Conservation (phyloP, 2,888 invertebrate genomes). For the Smittia aterrima region DNA sequence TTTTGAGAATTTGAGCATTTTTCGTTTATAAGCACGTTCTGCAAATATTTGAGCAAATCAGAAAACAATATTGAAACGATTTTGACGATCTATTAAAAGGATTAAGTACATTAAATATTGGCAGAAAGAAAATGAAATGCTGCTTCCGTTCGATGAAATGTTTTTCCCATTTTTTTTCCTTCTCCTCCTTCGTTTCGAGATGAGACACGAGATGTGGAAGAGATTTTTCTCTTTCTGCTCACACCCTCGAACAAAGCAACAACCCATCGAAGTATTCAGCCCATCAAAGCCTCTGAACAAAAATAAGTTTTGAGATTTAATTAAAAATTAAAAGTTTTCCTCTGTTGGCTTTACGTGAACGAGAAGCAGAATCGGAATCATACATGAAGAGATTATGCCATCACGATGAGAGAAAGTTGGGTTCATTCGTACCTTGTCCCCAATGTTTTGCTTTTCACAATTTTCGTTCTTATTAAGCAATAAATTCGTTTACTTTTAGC, state of each 20-base stretch:
- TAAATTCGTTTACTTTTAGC: no score
- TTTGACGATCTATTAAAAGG: constrained; percentile 41
- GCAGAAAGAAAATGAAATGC: constrained; percentile 5
- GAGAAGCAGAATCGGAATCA: neutral
- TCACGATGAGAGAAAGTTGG: no score
- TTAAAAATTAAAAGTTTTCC: no score
- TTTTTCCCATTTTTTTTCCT: constrained; percentile 8
- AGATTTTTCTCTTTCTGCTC: no score
- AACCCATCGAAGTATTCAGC: no score
- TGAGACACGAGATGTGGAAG: neutral
- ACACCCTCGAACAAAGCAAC: no score
- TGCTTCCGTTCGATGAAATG: neutral
- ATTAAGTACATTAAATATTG: constrained; percentile 41
- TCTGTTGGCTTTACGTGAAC: no score
- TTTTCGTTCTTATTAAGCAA: no score
- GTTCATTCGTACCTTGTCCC: no score
- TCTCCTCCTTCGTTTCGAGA: neutral
- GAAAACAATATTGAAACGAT: constrained; percentile 42
- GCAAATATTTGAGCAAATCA: constrained; percentile 42
- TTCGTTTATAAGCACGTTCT: constrained; percentile 40
- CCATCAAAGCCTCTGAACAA: no score
- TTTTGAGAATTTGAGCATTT: neutral
- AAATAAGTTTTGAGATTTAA: no score
- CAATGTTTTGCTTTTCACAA: no score
- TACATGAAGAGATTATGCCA: neutral